phyloP scores from a whole-genome alignment of 2,113 vertebrate species.

The Menura novaehollandiae region DNA sequence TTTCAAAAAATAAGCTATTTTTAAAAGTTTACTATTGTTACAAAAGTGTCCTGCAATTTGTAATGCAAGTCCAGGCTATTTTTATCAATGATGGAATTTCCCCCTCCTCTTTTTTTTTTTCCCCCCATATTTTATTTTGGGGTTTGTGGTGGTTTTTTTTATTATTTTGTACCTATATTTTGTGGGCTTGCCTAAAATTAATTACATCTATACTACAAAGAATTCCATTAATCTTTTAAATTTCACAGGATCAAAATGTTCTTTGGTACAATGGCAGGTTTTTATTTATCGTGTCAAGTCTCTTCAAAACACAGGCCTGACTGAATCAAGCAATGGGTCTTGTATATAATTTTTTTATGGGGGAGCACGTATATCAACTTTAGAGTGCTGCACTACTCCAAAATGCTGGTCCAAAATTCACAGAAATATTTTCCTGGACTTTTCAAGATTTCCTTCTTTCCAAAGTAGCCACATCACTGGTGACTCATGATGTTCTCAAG shows the following conservation, averaged over 20 bases:
- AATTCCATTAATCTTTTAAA: neutral
- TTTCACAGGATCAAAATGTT: neutral
- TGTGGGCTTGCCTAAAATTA: neutral
- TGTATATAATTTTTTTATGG: neutral
- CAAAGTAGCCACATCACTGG: neutral
- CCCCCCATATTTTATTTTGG: neutral
- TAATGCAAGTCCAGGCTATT: neutral
- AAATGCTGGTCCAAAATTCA: neutral
- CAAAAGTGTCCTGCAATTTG: neutral
- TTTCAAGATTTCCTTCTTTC: neutral
- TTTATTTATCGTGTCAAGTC: neutral
- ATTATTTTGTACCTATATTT: neutral
- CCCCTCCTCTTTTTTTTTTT: neutral
- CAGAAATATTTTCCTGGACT: neutral
- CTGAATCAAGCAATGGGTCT: neutral
- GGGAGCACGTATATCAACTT: neutral
- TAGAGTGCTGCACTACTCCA: neutral
- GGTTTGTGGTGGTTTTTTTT: rapidly evolving
- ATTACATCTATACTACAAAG: neutral
- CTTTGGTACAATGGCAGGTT: neutral
- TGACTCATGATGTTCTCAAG: neutral
- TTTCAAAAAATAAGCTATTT: neutral
- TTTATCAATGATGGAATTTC: rapidly evolving
- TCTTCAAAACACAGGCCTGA: neutral
- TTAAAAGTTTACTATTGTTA: neutral